phyloP scores from a whole-genome alignment of 2,113 vertebrate genomes.

The Hiodon tergisus region DNA sequence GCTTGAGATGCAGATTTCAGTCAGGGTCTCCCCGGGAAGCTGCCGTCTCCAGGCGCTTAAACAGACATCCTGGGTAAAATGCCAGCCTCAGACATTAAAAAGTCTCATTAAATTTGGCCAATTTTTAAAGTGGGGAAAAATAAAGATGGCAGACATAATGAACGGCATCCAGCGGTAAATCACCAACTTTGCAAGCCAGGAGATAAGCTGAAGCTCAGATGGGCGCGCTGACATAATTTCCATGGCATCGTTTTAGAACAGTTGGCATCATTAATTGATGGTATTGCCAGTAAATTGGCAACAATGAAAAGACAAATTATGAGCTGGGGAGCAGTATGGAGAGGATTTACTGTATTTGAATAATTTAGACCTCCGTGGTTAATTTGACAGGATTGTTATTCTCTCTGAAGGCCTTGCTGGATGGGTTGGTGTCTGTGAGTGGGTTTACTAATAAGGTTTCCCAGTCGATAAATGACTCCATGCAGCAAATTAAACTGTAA shows the following conservation, averaged over 20 bases:
- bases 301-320: constrained; percentile 93
- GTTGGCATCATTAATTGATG: constrained; percentile 90
- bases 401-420: constrained; percentile 76
- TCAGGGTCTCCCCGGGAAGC: constrained; percentile 3
- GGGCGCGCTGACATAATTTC: constrained; percentile 43
- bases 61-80: constrained; percentile 1
- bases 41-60: constrained; percentile 9
- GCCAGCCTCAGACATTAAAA: constrained; percentile 23
- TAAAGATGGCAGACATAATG: constrained; percentile 38
- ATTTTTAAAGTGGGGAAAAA: constrained; percentile 33
- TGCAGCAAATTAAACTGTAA: constrained; percentile 81
- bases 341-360: constrained; percentile 98
- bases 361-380: constrained; percentile 95
- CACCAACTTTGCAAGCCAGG: constrained; percentile 48
- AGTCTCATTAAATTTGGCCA: constrained; percentile 63
- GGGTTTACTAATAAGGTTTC: constrained; percentile 81
- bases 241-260: constrained; percentile 68
- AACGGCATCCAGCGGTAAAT: constrained; percentile 62
- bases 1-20: constrained; percentile 7
- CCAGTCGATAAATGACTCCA: constrained; percentile 86
- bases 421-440: constrained; percentile 66
- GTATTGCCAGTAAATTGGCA: constrained; percentile 93
- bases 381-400: constrained; percentile 95
- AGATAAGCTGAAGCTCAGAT: constrained; percentile 37
- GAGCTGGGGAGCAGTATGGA: constrained; percentile 77